Conservation (phyloP, 2,888 invertebrate genomes). For the Acronicta leporina region DNA sequence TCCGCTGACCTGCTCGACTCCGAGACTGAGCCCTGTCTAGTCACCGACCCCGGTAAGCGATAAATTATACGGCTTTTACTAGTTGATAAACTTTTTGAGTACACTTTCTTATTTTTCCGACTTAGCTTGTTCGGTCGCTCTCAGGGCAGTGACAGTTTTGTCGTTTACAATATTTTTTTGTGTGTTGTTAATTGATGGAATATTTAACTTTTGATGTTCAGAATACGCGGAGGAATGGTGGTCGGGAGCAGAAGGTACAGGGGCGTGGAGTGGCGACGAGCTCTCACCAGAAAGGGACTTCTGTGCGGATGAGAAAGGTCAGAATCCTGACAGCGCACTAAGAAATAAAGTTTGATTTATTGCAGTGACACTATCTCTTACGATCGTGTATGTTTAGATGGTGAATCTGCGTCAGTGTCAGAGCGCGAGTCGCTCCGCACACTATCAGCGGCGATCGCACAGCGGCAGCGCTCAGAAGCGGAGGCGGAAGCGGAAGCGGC, state of each 20-base stretch:
- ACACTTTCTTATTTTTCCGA: too few relatives aligned
- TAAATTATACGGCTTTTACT: too few relatives aligned
- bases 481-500: slow-evolving; percentile 80
- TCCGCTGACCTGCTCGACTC: slow-evolving; percentile 94
- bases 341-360: neutral
- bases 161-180: too few relatives aligned
- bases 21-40: slow-evolving; percentile 94
- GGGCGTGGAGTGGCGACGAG: slow-evolving; percentile 85
- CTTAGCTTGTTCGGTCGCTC: too few relatives aligned
- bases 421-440: slow-evolving; percentile 93
- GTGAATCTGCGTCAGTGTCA: slow-evolving; percentile 75
- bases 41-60: slow-evolving; percentile 92
- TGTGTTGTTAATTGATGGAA: neutral
- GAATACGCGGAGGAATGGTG: slow-evolving; percentile 85
- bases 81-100: too few relatives aligned
- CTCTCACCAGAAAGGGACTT: slow-evolving; percentile 84
- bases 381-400: slow-evolving; percentile 48
- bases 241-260: slow-evolving; percentile 83
- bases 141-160: too few relatives aligned
- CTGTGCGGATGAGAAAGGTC: slow-evolving; percentile 76
- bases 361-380: too few relatives aligned
- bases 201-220: slow-evolving; percentile 41
- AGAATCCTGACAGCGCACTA: neutral
- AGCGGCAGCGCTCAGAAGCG: slow-evolving; percentile 91
- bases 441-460: slow-evolving; percentile 93